These are phyloP conservation scores for Arenicola marina DNA, from an alignment of 2,888 invertebrate species.

Conservation along the genomic window DNA sequence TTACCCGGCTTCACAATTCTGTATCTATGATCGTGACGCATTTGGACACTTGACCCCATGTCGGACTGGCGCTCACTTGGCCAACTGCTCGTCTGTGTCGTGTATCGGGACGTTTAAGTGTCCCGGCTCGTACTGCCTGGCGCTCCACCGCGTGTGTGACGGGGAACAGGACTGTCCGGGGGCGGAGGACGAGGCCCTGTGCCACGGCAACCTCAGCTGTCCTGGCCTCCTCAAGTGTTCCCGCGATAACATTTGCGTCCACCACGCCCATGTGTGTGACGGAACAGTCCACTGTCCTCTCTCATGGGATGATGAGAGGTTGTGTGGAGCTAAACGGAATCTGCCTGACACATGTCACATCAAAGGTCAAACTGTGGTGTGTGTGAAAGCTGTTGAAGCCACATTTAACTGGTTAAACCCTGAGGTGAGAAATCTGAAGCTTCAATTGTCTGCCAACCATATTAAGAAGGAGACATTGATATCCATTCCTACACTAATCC, in stretches of 20 bases:
- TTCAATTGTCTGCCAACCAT: no score
- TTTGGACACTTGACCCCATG: no score
- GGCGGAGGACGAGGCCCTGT: constrained; percentile 14
- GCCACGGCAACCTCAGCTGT: constrained; percentile 6
- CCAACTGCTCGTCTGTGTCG: neutral
- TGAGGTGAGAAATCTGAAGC: no score
- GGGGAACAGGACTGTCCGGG: constrained; percentile 8
- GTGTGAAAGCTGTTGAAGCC: no score
- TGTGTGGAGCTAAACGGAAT: no score
- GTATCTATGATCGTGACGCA: no score
- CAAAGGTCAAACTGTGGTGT: no score
- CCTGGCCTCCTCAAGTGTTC: constrained; percentile 14
- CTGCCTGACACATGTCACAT: no score
- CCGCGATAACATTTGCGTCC: neutral
- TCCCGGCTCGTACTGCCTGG: constrained; percentile 14
- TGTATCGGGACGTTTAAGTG: constrained; percentile 17
- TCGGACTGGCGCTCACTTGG: constrained; percentile 2
- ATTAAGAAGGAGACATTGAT: no score
- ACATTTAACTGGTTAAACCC: no score
- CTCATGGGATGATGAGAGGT: constrained; percentile 8
- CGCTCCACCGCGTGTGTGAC: constrained; percentile 13
- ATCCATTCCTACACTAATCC: no score
- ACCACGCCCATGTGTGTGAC: constrained; percentile 10
- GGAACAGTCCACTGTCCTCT: constrained; percentile 3
- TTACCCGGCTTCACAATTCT: no score